Percentiles rank a stretch among this genome's conserved stretches.
These are phyloP conservation scores for Melanotaenia pygmaea DNA, from an alignment of 2,797 vertebrate genomes.

Conservation along the genomic window DNA sequence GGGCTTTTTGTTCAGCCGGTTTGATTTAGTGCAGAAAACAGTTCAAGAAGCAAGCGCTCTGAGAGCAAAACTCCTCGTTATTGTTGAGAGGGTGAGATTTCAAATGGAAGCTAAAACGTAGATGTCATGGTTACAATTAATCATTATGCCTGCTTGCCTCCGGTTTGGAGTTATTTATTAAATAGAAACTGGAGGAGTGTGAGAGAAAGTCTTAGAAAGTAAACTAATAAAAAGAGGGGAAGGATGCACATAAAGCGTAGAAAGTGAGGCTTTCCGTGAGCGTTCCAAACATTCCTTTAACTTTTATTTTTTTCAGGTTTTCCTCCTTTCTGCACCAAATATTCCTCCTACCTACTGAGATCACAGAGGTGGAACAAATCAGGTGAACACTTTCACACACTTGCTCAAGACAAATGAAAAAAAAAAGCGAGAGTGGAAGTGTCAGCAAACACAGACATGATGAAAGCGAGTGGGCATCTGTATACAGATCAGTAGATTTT, in stretches of 20 bases:
- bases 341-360: constrained; percentile 56
- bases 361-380: constrained; percentile 63
- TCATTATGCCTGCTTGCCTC: constrained; percentile 10
- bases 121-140: constrained; percentile 13
- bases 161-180: constrained; percentile 7
- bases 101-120: constrained; percentile 19
- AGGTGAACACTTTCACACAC: constrained; percentile 27
- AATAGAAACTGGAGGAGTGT: constrained; percentile 2
- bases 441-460: constrained; percentile 35
- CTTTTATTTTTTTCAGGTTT: constrained; percentile 15
- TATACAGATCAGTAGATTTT: constrained; percentile 21
- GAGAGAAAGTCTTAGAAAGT: background rate
- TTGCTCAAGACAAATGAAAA: constrained; percentile 7
- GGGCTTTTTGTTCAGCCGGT: constrained; percentile 59
- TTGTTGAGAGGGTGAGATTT: background rate
- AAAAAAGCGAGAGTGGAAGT: constrained; percentile 1
- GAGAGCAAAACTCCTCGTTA: constrained; percentile 4
- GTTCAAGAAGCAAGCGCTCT: background rate
- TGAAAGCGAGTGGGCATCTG: constrained; percentile 10
- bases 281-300: constrained; percentile 63
- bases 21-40: constrained; percentile 34
- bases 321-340: constrained; percentile 33
- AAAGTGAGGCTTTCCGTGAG: constrained; percentile 35
- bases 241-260: background rate
- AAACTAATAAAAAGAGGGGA: background rate